phyloP scores from a whole-genome alignment of 2,113 vertebrate genomes.

The Carassius auratus region DNA sequence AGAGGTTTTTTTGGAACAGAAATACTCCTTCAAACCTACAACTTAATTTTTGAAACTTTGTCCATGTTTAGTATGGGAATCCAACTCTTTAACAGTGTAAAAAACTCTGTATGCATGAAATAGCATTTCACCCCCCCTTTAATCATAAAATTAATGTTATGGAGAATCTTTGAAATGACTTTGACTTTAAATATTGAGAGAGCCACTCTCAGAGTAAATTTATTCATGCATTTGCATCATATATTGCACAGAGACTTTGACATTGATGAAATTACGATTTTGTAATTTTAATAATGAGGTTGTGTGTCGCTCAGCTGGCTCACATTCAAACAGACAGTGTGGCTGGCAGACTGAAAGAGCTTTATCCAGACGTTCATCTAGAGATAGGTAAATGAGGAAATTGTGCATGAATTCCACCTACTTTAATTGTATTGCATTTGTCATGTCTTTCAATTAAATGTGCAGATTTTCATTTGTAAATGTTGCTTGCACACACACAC shows the following conservation, averaged over 20 bases:
- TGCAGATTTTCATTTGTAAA: neutral
- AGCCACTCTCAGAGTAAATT: neutral
- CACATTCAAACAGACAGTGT: conserved; percentile 84
- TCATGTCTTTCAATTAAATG: neutral
- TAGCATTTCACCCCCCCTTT: neutral
- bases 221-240: neutral
- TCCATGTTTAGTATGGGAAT: too few relatives aligned
- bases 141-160: neutral
- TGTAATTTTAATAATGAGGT: neutral
- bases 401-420: neutral
- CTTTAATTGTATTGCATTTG: neutral
- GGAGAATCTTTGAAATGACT: neutral
- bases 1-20: too few relatives aligned
- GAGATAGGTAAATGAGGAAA: conserved; percentile 76
- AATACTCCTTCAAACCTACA: too few relatives aligned
- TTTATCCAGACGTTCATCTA: conserved; percentile 74
- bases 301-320: conserved; percentile 74
- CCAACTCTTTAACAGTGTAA: too few relatives aligned
- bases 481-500: neutral
- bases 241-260: neutral
- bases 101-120: too few relatives aligned
- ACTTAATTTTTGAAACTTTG: too few relatives aligned
- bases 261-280: neutral
- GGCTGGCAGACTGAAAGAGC: conserved; percentile 72
- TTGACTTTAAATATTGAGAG: neutral